These are phyloP conservation scores for Herpetotheres cachinnans DNA, from an alignment of 2,113 vertebrate species.

Conservation along the genomic window DNA sequence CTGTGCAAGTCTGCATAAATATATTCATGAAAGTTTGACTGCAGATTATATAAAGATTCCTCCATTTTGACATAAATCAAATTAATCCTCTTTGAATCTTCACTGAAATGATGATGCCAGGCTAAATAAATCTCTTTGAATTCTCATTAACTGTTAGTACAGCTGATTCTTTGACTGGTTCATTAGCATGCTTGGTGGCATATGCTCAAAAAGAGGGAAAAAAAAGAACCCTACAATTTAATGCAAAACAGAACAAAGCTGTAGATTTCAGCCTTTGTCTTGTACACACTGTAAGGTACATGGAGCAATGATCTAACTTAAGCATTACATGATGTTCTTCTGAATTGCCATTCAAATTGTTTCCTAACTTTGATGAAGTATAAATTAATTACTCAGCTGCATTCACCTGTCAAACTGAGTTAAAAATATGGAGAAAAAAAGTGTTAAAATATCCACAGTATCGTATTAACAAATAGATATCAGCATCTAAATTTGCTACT, in stretches of 20 bases:
- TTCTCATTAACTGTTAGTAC: slow-evolving; percentile 66
- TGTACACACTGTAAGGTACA: slow-evolving; percentile 4
- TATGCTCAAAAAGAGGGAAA: slow-evolving; percentile 60
- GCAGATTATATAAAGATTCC: slow-evolving; percentile 46
- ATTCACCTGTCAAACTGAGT: neutral
- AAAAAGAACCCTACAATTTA: slow-evolving; percentile 66
- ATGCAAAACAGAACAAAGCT: slow-evolving; percentile 65
- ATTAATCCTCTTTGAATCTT: slow-evolving; percentile 67
- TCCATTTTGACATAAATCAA: slow-evolving; percentile 63
- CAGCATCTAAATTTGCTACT: neutral
- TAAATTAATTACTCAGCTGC: slow-evolving; percentile 28
- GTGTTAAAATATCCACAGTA: neutral
- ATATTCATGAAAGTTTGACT: slow-evolving; percentile 43
- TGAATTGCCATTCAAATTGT: slow-evolving; percentile 37
- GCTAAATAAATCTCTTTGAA: slow-evolving; percentile 63
- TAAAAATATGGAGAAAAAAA: neutral
- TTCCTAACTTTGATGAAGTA: slow-evolving; percentile 11
- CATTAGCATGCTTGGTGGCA: slow-evolving; percentile 64
- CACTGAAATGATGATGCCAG: slow-evolving; percentile 39
- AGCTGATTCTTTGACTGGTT: slow-evolving; percentile 73
- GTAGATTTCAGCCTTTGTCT: slow-evolving; percentile 64
- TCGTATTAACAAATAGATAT: neutral
- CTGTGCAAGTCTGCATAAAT: slow-evolving; percentile 35
- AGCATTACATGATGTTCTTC: slow-evolving; percentile 1
- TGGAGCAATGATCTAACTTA: slow-evolving; percentile 6